Conservation (phyloP, 2,888 invertebrate genomes). For the Nymphalis c-album region DNA sequence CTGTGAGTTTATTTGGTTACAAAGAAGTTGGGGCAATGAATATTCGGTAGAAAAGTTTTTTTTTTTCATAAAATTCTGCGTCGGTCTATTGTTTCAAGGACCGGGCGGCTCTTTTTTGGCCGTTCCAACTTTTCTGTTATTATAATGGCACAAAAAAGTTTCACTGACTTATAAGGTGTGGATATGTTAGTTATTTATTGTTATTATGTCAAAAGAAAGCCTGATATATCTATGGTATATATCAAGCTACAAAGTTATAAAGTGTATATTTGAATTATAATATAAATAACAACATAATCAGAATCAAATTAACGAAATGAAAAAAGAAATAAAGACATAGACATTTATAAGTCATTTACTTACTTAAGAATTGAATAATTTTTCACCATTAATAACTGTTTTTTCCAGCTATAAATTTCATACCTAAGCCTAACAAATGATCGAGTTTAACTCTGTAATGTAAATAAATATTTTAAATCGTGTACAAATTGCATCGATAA, state of each 20-base stretch:
- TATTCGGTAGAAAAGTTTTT: conserved; percentile 32
- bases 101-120: conserved; percentile 19
- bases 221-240: background rate
- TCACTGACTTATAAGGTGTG: conserved; percentile 1
- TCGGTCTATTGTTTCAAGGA: conserved; percentile 34
- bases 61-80: conserved; percentile 16
- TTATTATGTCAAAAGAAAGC: background rate
- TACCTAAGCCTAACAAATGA: conserved; percentile 37
- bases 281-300: too few species aligned
- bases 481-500: conserved; percentile 52
- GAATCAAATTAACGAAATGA: too few species aligned
- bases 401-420: conserved; percentile 16
- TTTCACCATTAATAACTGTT: conserved; percentile 1
- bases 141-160: conserved; percentile 32
- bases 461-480: conserved; percentile 50
- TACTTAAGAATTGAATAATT: too few species aligned
- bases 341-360: too few species aligned
- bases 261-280: too few species aligned
- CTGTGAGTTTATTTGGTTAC: conserved; percentile 37
- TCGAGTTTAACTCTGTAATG: conserved; percentile 37
- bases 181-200: background rate
- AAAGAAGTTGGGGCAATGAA: conserved; percentile 37
- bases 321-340: too few species aligned
- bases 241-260: background rate
- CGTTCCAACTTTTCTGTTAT: conserved; percentile 30